Base-by-base conservation (phyloP, 2,113 vertebrate genomes). In the Lepisosteus osseus region DNA sequence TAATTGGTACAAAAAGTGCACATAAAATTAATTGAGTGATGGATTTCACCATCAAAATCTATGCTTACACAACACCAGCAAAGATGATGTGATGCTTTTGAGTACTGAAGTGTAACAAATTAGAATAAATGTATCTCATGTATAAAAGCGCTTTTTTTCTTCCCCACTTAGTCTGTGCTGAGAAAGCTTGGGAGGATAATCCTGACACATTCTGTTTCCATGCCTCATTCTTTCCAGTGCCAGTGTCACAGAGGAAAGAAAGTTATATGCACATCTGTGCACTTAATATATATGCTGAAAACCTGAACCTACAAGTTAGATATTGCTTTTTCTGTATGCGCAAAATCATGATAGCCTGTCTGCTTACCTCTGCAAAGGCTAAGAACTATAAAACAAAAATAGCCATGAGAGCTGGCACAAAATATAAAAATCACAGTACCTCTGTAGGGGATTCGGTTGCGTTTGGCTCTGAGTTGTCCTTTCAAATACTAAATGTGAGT, bases 51-150 rank as follows among this genome's bases (percentile, higher is more conserved):
- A 9, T 72, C 63, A 65, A 51, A 65, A 7, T 43, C 65, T 72
- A 42, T 45, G 42, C 57, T 41, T 67, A 44, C 41, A 40, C 15
- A 15, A 65, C 40, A 15, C n/a, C 42, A 11, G 11, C 42, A 43
- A 70, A 62, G 44, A 70, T 51, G 55, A n/a, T 51, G 61, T 15
- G 13, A 55, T 64, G 61, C 8, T 54, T 64, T 54, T 54, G 29
- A 62, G 15, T 65, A n/a, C n/a, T n/a, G 29, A 59, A 62, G 59
- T 61, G 61, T 56, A 29, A 29, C 29, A 56, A 55, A 72, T 70
- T 42, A n/a, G 54, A 70, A 62, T 54, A 56, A 65, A 44, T 72
- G 12, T 43, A 45, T 65, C 45, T 56, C 29, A 65, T 17, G 17
- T 55, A 56, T 17, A 71, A 64, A 42, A 11, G 29, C 6, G 41